These are phyloP conservation scores for Sarcophaga rosellei DNA, from an alignment of 2,888 invertebrate species.

Conservation along the genomic window DNA sequence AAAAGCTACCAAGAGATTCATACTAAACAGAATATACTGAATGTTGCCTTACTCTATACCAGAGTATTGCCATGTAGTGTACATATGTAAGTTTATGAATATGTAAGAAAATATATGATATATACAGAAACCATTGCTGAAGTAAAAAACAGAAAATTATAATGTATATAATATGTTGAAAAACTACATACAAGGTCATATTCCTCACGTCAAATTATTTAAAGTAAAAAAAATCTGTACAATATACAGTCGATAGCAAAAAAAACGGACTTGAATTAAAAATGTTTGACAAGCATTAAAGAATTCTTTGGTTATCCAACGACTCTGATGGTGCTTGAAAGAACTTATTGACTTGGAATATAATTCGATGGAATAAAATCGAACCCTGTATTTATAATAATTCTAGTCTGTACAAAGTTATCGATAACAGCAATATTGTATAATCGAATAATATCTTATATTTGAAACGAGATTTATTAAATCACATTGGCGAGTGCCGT, in stretches of 20 bases:
- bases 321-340: neutral
- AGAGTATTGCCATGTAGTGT: neutral
- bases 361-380: too few species aligned
- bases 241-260: constrained; percentile 33
- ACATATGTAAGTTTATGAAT: neutral
- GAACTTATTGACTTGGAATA: too few species aligned
- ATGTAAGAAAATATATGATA: neutral
- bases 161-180: neutral
- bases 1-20: neutral
- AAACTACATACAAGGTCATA: constrained; percentile 63
- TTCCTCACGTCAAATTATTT: constrained; percentile 61
- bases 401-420: too few species aligned
- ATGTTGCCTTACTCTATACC: constrained; percentile 44
- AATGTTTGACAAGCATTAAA: neutral
- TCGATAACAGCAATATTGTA: too few species aligned
- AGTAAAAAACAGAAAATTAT: neutral
- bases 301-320: neutral
- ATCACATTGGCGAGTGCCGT: too few species aligned
- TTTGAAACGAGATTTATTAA: too few species aligned
- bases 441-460: too few species aligned
- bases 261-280: neutral
- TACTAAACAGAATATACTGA: constrained; percentile 25
- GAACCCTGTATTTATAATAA: too few species aligned
- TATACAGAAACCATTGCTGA: constrained; percentile 35
- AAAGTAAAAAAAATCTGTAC: constrained; percentile 37